Evolutionary conservation across 2,888 invertebrate genomes (phyloP).

Genomic region (Vannuccia rotundouncinata): DNA sequence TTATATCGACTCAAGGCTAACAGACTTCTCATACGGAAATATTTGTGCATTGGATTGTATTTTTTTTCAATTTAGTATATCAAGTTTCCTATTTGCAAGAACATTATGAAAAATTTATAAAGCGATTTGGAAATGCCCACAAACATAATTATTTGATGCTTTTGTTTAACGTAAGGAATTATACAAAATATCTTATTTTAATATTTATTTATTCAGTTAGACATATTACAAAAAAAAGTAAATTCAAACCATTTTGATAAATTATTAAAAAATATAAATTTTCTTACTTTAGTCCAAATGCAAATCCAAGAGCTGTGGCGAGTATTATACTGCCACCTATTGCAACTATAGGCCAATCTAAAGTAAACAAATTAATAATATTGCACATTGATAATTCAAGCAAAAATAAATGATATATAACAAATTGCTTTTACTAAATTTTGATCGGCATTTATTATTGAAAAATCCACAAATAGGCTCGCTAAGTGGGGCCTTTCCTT

Average conservation of each 20-base stretch:
- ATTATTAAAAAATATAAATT: no score
- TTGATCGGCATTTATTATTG: slow-evolving; percentile 66
- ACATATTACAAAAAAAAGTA: not conserved
- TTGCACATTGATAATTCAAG: not conserved
- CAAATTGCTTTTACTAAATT: slow-evolving; percentile 43
- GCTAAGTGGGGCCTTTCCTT: slow-evolving; percentile 67
- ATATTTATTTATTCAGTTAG: not conserved
- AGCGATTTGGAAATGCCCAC: no score
- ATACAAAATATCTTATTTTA: no score
- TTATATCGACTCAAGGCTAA: no score
- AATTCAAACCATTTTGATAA: no score
- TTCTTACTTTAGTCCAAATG: slow-evolving; percentile 1
- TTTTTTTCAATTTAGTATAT: no score
- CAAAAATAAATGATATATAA: not conserved
- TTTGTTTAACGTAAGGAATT: no score
- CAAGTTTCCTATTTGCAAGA: no score
- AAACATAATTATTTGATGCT: no score
- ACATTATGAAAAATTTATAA: no score
- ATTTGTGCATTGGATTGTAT: no score
- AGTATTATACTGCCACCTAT: not conserved
- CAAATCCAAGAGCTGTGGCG: not conserved
- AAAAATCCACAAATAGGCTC: slow-evolving; percentile 79
- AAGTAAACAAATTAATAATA: not conserved
- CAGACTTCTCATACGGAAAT: not conserved
- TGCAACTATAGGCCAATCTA: slow-evolving; percentile 10